These are phyloP conservation scores for Silvanus unidentatus DNA, from an alignment of 2,888 invertebrate genomes.

Conservation along the genomic window DNA sequence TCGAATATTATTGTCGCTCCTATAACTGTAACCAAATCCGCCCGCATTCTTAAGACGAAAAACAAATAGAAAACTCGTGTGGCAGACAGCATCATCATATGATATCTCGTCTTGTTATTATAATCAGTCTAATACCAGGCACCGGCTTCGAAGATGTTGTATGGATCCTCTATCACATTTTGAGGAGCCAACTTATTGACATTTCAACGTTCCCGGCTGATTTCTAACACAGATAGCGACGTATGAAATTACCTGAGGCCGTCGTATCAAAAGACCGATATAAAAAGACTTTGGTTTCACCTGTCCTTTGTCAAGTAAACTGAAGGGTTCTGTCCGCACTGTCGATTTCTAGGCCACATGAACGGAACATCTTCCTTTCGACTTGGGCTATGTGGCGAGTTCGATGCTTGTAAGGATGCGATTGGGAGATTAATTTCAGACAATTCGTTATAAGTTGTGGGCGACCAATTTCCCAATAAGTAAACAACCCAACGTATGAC, in stretches of 20 bases:
- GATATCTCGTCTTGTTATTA: too few species aligned
- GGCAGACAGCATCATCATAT: too few species aligned
- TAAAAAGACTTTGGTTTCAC: constrained; percentile 44
- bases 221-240: constrained; percentile 45
- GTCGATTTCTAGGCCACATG: constrained; percentile 25
- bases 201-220: constrained; percentile 43
- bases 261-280: constrained; percentile 24
- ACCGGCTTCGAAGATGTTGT: not conserved
- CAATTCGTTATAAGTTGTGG: too few species aligned
- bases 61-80: too few species aligned
- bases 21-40: too few species aligned
- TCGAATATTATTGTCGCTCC: too few species aligned
- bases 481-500: too few species aligned
- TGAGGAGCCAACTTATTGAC: constrained; percentile 43
- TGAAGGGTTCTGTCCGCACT: constrained; percentile 24
- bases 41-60: too few species aligned
- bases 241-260: constrained; percentile 44
- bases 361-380: constrained; percentile 15
- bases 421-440: too few species aligned
- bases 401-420: too few species aligned
- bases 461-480: too few species aligned
- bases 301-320: constrained; percentile 37
- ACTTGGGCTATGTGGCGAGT: too few species aligned
- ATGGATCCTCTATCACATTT: not conserved
- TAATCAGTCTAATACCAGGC: not conserved